These are phyloP conservation scores for Chunga burmeisteri DNA, from an alignment of 2,113 vertebrate genomes.

Conservation along the genomic window DNA sequence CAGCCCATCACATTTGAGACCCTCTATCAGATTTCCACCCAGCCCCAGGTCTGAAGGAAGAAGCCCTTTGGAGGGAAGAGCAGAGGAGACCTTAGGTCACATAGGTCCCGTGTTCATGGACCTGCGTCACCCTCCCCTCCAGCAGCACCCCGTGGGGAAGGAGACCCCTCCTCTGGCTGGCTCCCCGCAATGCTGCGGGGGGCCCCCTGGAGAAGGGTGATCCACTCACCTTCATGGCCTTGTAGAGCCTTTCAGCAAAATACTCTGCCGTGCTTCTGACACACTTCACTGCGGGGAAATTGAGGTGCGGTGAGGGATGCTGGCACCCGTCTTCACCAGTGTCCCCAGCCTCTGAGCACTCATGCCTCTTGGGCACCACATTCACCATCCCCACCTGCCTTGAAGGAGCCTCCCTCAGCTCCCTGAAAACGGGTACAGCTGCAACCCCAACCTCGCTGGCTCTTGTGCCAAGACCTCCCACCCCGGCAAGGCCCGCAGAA, in stretches of 20 bases:
- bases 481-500: fast-evolving
- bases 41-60: not conserved
- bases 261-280: slow-evolving; percentile 88
- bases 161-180: not conserved
- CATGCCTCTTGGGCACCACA: not conserved
- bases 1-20: not conserved
- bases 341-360: not conserved
- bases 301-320: not conserved
- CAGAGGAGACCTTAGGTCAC: not conserved
- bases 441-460: not conserved
- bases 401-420: not conserved
- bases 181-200: fast-evolving
- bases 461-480: not conserved
- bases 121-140: not conserved
- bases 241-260: slow-evolving; percentile 91
- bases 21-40: not conserved
- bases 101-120: not conserved
- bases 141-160: not conserved
- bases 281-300: slow-evolving; percentile 82
- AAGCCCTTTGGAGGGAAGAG: not conserved
- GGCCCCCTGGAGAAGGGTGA: not conserved
- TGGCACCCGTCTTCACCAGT: not conserved
- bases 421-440: not conserved
- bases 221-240: slow-evolving; percentile 92
- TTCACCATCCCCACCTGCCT: not conserved